phyloP scores from a whole-genome alignment of 2,797 vertebrate genomes.

The Acropternis orthonyx region DNA sequence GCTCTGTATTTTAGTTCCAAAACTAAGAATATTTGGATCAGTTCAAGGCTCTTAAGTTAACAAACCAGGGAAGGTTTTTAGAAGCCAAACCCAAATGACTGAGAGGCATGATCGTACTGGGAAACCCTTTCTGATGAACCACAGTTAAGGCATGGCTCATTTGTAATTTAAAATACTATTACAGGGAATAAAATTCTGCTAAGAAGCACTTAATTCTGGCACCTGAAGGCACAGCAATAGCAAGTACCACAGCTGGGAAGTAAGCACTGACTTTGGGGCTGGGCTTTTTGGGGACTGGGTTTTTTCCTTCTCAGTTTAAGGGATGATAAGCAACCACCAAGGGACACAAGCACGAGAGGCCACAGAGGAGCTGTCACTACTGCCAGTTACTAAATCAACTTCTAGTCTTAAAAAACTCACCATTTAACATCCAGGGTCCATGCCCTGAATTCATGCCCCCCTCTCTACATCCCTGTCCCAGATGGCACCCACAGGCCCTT shows the following conservation, averaged over 20 bases:
- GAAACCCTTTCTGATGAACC: background rate
- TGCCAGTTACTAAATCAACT: background rate
- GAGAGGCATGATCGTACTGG: background rate
- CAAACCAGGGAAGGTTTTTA: background rate
- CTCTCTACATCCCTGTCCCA: background rate
- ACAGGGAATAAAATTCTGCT: background rate
- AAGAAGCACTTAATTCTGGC: background rate
- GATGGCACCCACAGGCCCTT: background rate
- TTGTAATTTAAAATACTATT: background rate
- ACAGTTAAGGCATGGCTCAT: background rate
- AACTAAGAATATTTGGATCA: background rate
- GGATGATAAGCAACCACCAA: background rate
- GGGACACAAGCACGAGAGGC: background rate
- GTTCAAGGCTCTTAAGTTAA: background rate
- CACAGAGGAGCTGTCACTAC: background rate
- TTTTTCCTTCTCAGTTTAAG: background rate
- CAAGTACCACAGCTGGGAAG: background rate
- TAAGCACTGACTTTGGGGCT: background rate
- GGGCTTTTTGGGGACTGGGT: background rate
- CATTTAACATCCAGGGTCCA: accelerated
- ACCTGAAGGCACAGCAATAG: background rate
- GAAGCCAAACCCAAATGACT: background rate
- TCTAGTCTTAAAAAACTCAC: background rate
- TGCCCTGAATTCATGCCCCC: no score
- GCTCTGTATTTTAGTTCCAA: background rate